These are phyloP conservation scores for Schizopygopsis pylzovi DNA, from an alignment of 2,797 vertebrate species.

Conservation along the genomic window DNA sequence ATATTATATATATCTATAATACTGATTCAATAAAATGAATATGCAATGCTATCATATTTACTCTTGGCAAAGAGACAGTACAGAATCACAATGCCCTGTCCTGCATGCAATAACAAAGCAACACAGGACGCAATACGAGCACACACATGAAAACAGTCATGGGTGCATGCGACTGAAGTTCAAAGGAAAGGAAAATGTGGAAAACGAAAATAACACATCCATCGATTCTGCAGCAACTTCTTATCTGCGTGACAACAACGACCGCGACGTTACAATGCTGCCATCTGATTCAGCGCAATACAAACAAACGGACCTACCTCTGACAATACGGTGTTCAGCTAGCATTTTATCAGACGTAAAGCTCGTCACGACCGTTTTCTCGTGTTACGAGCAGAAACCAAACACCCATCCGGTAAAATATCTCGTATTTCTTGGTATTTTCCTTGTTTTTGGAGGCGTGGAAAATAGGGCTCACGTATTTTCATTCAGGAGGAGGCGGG, in stretches of 20 bases:
- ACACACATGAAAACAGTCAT: background rate
- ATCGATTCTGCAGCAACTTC: conserved; percentile 21
- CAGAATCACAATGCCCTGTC: background rate
- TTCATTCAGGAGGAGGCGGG: conserved; percentile 31
- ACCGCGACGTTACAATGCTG: background rate
- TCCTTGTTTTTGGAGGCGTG: conserved; percentile 37
- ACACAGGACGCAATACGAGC: conserved; percentile 5
- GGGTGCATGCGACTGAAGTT: conserved; percentile 1
- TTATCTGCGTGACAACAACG: conserved; percentile 3
- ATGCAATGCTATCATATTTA: background rate
- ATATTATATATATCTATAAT: background rate
- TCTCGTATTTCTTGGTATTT: conserved; percentile 35
- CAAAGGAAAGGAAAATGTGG: background rate
- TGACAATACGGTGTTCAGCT: conserved; percentile 11
- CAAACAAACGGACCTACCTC: conserved; percentile 33
- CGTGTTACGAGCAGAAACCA: background rate
- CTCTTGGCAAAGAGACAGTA: background rate
- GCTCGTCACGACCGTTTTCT: background rate
- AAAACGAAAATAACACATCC: background rate
- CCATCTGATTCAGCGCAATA: background rate
- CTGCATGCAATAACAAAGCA: conserved; percentile 11
- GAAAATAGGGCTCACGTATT: conserved; percentile 10
- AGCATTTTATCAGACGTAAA: conserved; percentile 16
- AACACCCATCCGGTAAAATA: conserved; percentile 18
- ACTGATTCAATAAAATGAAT: background rate